These are phyloP conservation scores for Seriola aureovittata DNA, from an alignment of 2,113 vertebrate species.

Conservation along the genomic window DNA sequence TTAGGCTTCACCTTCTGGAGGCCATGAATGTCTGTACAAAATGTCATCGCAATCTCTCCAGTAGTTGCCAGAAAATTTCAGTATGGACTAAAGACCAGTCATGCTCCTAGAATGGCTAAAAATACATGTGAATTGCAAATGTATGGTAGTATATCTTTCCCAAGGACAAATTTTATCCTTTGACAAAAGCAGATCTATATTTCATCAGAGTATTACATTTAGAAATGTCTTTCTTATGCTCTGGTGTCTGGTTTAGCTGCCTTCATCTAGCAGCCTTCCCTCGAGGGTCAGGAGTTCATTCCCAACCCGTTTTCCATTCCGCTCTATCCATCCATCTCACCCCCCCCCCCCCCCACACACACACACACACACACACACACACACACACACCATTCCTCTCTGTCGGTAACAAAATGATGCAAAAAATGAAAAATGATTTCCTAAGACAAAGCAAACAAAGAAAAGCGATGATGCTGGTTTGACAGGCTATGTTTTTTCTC, in stretches of 20 bases:
- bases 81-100: not conserved
- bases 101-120: not conserved
- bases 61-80: not conserved
- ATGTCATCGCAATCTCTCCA: not conserved
- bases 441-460: conserved; percentile 1
- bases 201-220: conserved; percentile 21
- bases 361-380: no score
- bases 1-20: not conserved
- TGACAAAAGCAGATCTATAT: conserved; percentile 5
- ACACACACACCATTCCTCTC: conserved; percentile 10
- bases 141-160: not conserved
- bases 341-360: not conserved
- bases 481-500: not conserved
- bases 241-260: conserved; percentile 18
- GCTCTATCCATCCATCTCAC: conserved; percentile 37
- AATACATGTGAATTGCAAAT: not conserved
- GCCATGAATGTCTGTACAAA: not conserved
- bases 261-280: conserved; percentile 7
- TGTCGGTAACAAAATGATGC: conserved; percentile 25
- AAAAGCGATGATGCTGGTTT: not conserved
- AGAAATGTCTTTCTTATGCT: conserved; percentile 32
- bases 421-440: conserved; percentile 32
- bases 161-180: not conserved
- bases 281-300: conserved; percentile 41
- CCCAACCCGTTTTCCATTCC: conserved; percentile 17